Evolutionary conservation across 2,797 vertebrate genomes (phyloP), one percentile per base, ranked within the genome.

Genomic region (Megaceryle alcyon): DNA sequence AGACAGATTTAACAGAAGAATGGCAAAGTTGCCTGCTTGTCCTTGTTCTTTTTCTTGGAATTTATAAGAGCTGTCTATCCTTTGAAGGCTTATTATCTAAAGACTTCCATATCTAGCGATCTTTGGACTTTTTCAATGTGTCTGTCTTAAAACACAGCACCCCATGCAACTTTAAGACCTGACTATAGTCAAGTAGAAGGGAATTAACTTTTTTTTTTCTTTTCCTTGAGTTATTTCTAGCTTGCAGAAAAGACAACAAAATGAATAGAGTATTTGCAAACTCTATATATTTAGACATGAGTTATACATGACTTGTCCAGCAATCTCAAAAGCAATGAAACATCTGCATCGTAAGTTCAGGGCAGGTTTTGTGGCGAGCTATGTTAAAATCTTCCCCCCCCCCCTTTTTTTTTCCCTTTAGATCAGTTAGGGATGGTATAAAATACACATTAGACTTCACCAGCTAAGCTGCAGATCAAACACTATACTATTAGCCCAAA

Each of bases 321-420:
- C 49, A 80, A 85, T 53, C 81, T 53, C 39, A 86, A 96, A 93
- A 92, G 83, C 90, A 96, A 83, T 63, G 71, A 87, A 92, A 94
- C 53, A 87, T 26, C 64, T 94, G 71, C 49, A 82, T 15, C 84
- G 35, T 26, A 86, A 86, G 46, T 83, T 94, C 88, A 98, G 43
- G 61, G 63, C 43, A 92, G 92, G 94, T 79, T 97, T 96, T 96
- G 12, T 83, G 26, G 39, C 18, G 20, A 77, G 29, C 16, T 37
- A 26, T 69, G 89, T 86, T 86, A 79, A 95, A 92, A 43, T 44
- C 7, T 66, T 83, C 13, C 66, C 10, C 10, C 33, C 33, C 33
- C 33, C 33, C 33, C 33, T 35, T 35, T 35, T 17, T 80, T 87
- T 77, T 86, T 64, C 88, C 73, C 33, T 86, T 84, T 81, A 79